Base-by-base conservation (phyloP, 2,888 invertebrate genomes). In the Tenthredo scrophulariae region DNA sequence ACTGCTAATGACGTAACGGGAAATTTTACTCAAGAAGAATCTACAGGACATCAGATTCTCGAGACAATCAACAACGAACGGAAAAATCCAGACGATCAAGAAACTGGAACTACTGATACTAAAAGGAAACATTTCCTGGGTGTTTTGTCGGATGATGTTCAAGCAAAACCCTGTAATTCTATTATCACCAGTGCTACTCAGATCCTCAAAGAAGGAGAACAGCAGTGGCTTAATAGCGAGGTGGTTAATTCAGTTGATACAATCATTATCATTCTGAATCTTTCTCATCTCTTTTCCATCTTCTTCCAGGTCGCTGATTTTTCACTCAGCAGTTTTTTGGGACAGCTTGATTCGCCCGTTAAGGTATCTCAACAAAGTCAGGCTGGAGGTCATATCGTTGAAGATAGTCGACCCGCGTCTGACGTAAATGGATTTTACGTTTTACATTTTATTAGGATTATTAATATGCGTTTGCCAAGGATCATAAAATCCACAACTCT, bases 241-340 rank as follows among this genome's bases (percentile, higher is more conserved):
- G 97, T 97, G 75, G 87, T 40, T 67, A 65, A 29, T 54, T 62
- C 29, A 13, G 29, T 46, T 50, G 7, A 13, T 0, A 54, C 26
- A 18, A 9, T 33, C 6, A 37, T 70, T 9, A n/a, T 15, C 15
- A 33, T 18, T 13, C 9, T n/a, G 2, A 70, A 33, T 70, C 2
- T 37, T 29, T 37, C 18, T n/a, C 26, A 67, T 67, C 4, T 15
- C 13, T 62, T 29, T 85, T 80, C 58, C 43, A 84, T 87, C 85
- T 88, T 86, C 89, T 92, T 92, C 67, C 77, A 93, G 92, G 91
- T 93, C 33, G 96, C 96, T 84, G 98, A 98, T 93, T 97, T 97
- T 94, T 98, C 98, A 7, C 94, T 98, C 82, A 97, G 97, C 93
- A 97, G 97, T 93, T 96, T 98, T 91, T 94, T 98, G 84, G 97